Conservation (phyloP, 2,797 vertebrate genomes). For the Sebastiscus albofasciatus region DNA sequence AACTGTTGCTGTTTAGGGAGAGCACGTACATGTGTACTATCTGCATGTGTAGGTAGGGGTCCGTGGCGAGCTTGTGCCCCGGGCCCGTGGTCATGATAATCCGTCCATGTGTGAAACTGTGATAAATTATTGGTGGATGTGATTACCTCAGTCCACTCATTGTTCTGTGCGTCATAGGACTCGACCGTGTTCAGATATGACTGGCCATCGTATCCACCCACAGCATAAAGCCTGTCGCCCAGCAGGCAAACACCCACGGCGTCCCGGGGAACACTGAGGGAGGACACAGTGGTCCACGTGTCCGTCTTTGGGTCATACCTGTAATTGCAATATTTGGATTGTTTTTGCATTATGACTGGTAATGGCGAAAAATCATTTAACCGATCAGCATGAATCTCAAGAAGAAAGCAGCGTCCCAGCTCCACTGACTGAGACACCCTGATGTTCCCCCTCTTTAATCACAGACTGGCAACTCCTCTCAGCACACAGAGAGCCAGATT, state of each 20-base stretch:
- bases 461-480: slow-evolving; percentile 26
- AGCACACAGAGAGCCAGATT: slow-evolving; percentile 22
- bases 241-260: slow-evolving; percentile 93
- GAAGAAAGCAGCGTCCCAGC: background rate
- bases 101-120: background rate
- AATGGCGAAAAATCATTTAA: background rate
- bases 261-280: slow-evolving; percentile 91
- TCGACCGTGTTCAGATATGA: slow-evolving; percentile 93
- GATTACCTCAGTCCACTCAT: slow-evolving; percentile 96
- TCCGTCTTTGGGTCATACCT: slow-evolving; percentile 98
- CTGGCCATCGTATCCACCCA: slow-evolving; percentile 97
- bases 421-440: slow-evolving; percentile 18
- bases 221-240: slow-evolving; percentile 92
- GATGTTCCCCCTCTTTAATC: slow-evolving; percentile 33
- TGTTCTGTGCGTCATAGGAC: slow-evolving; percentile 95
- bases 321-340: slow-evolving; percentile 23
- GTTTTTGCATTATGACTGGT: background rate
- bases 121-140: background rate
- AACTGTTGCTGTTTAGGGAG: no score
- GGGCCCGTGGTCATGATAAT: no score
- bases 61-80: no score
- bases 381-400: background rate
- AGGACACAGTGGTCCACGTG: slow-evolving; percentile 93
- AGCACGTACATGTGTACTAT: no score
- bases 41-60: no score